These are phyloP conservation scores for Sericinus montela DNA, from an alignment of 2,888 invertebrate genomes.

Conservation along the genomic window DNA sequence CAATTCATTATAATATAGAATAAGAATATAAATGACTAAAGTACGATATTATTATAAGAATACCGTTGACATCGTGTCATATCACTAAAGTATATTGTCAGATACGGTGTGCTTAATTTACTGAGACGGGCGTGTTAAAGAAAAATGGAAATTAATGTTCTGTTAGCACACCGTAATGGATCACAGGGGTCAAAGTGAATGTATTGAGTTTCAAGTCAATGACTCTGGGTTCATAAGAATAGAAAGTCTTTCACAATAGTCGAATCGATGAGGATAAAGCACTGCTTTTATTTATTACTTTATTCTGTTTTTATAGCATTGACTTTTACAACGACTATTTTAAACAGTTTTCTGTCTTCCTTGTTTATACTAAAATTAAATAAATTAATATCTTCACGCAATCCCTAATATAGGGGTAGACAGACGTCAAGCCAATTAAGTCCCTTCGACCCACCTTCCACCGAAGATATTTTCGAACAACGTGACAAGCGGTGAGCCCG, in stretches of 20 bases:
- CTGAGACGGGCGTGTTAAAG: not conserved
- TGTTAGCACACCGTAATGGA: not conserved
- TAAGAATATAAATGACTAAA: too few relatives aligned
- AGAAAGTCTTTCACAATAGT: not conserved
- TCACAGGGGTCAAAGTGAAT: not conserved
- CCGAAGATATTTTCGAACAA: too few relatives aligned
- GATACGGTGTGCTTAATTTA: not conserved
- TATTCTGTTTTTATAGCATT: not conserved
- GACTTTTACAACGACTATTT: too few relatives aligned
- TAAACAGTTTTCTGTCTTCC: too few relatives aligned
- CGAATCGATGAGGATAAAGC: too few relatives aligned
- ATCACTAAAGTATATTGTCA: not conserved
- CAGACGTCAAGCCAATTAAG: too few relatives aligned
- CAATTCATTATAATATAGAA: too few relatives aligned
- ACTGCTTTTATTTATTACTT: not conserved
- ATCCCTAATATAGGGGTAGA: too few relatives aligned
- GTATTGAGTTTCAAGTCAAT: not conserved
- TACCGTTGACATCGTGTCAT: not conserved
- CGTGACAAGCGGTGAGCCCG: too few relatives aligned
- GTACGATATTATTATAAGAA: too few relatives aligned
- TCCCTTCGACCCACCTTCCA: too few relatives aligned
- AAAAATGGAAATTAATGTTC: constrained; percentile 5
- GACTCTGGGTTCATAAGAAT: not conserved
- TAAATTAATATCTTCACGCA: not conserved
- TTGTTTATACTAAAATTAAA: not conserved